Evolutionary conservation across 2,113 vertebrate species (phyloP), one percentile per base, ranked within the genome.

Genomic region (Eonycteris spelaea): DNA sequence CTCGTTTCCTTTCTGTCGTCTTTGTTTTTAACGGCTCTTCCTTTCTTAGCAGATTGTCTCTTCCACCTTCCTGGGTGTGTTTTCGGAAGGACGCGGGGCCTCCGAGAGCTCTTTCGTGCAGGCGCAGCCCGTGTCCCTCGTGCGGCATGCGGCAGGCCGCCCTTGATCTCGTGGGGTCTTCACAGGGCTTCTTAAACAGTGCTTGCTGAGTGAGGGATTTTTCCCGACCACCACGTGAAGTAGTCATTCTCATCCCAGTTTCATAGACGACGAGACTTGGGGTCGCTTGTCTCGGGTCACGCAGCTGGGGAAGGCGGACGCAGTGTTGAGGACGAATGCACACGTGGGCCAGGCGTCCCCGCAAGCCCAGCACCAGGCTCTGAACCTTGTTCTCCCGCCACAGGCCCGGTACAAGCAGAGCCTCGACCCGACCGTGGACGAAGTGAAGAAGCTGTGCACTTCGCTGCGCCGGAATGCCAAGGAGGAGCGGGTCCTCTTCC

Each of bases 381-480:
- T 70, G 1, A 2, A 2, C 93, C 30, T 26, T 45, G 15, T 26
- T 97, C 97, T 92, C 53, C 9, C 26, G 1, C 86, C 5, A 48
- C 95, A 99, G 99, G 99, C 99, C 12, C 99, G 99, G 89, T 99
- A 99, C 98, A 99, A 99, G 98, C 99, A 99, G 98, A 99, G 99
- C 92, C 98, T 99, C 2, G 99, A 99, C 92, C 99, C 99, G 10
- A 99, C 99, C 0, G 99, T 99, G 98, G 99, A 99, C 0, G 99
- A 99, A 95, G 99, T 99, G 89, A 99, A 99, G 99, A 99, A 99
- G 79, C 99, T 99, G 51, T 99, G 99, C 95, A 99, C 99, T 0
- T 99, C 99, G 0, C 97, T 99, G 93, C 99, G 99, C 19, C 99
- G 99, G 5, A 99, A 99, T 0, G 99, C 99, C 98, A 99, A 99